Base-by-base conservation (phyloP, 2,113 vertebrate species). In the Arenaria interpres region DNA sequence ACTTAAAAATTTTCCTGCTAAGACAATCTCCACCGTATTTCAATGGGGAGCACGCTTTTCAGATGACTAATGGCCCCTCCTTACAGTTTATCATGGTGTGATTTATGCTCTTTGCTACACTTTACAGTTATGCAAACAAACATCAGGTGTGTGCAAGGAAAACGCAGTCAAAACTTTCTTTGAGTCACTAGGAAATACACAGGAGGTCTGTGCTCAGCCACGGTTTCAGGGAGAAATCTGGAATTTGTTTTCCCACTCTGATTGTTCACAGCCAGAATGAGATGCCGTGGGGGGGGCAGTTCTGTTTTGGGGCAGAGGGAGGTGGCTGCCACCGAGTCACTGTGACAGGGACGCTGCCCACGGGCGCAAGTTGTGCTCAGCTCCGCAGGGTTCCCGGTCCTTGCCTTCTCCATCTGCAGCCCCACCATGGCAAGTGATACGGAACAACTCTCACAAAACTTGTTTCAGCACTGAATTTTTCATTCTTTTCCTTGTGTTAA, bases 111-210 rank as follows among this genome's bases (percentile, higher is more conserved):
- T 73, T 51, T 69, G 43, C 45, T 80, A 14, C 28, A 14, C 27
- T 75, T 89, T 16, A 69, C 22, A 46, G 32, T 7, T 54, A n/a
- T 2, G 3, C 16, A 68, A 64, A 80, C 43, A 45, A 6, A 17
- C 13, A 45, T 14, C 7, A 37, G 20, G 33, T 5, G 37, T 24
- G 9, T 21, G 50, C 59, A 25, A 66, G 23, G n/a, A 73, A 53
- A 59, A 24, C 19, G 66, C 22, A 20, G 59, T 8, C 19, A 62
- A 45, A 62, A 37, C 43, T 89, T 57, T 5, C 45, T 30, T 33
- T 0, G 1, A 28, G 53, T n/a, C 3, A 0, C 39, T 10, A n/a
- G 46, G 43, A 7, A 9, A 19, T 0, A 9, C 15, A 9, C 57
- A 41, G 1, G 2, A 60, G 64, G n/a, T 4, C 32, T 37, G 8